phyloP scores from a whole-genome alignment of 2,113 vertebrate genomes.

The Clarias gariepinus region DNA sequence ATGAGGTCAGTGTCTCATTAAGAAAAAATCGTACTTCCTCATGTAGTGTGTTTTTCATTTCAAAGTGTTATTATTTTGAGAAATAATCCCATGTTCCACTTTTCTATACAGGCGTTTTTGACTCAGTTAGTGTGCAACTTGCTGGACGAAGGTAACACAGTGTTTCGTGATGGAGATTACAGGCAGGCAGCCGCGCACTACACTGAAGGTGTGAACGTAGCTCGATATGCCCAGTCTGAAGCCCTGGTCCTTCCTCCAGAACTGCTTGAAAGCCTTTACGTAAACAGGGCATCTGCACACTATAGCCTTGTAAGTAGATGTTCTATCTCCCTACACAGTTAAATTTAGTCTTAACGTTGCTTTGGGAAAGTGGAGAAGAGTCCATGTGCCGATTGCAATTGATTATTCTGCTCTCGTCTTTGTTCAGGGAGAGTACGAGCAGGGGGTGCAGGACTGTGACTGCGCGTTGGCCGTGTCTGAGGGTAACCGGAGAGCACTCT shows the following conservation, averaged over 20 bases:
- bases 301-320: slow-evolving; percentile 83
- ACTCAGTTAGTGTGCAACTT: slow-evolving; percentile 93
- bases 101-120: slow-evolving; percentile 79
- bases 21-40: not conserved
- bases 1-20: slow-evolving; percentile 78
- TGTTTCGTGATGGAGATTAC: slow-evolving; percentile 88
- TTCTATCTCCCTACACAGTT: not conserved
- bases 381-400: not conserved
- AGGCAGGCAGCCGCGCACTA: slow-evolving; percentile 88
- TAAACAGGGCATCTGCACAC: slow-evolving; percentile 92
- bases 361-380: not conserved
- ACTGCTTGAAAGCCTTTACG: slow-evolving; percentile 88
- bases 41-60: not conserved
- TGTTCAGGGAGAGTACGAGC: slow-evolving; percentile 84
- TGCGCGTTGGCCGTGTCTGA: slow-evolving; percentile 84
- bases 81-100: not conserved
- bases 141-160: slow-evolving; percentile 90
- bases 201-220: slow-evolving; percentile 90
- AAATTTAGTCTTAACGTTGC: not conserved
- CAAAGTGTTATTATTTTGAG: not conserved
- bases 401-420: not conserved
- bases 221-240: slow-evolving; percentile 89
- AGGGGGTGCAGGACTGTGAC: slow-evolving; percentile 90
- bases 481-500: slow-evolving; percentile 88
- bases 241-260: slow-evolving; percentile 86